Evolutionary conservation across 2,797 vertebrate species (phyloP), one percentile per base, ranked within the genome.

Genomic region (Pelodytes ibericus): DNA sequence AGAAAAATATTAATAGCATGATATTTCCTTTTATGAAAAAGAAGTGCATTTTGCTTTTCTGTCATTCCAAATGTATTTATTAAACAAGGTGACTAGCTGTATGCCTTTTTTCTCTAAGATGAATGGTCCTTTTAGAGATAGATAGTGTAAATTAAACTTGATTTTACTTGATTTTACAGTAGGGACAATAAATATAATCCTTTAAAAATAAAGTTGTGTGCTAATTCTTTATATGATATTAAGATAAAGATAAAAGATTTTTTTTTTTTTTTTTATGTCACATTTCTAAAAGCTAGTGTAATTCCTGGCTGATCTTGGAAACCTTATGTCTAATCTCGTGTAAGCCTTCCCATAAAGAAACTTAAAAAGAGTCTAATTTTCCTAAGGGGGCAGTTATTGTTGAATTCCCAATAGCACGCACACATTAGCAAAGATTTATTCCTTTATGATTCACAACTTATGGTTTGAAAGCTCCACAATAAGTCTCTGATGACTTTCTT

Each of bases 351-450:
- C 60, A 79, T 68, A 73, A 79, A 68, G 63, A 73, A 75, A 51
- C 56, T 75, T 68, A 75, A 66, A 67, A 67, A 75, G 56, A 33
- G 33, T 62, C 64, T 79, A 79, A 79, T 79, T 73, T 69, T 79
- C 77, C 71, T 69, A 73, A 79, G 71, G 65, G 77, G 58, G 77
- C 25, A 68, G 63, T 79, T 79, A 79, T 73, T 64, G 44, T 63
- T 74, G 71, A 60, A 73, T 69, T 79, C 77, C 77, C 77, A 79
- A 69, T 62, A 79, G 77, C 71, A 44, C 44, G 63, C 57, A 74
- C 77, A 79, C 77, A 73, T 79, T 79, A 79, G 77, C 44, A 61
- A 79, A 67, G 58, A 72, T 79, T 72, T 78, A 79, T 62, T 60
- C 77, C 77, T 73, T 57, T 74, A 57, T 74, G 65, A 79, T 79